Evolutionary conservation across 1,140 invertebrate species (phyloP), one percentile per base, ranked within the genome.

Genomic region (Microplitis demolitor): DNA sequence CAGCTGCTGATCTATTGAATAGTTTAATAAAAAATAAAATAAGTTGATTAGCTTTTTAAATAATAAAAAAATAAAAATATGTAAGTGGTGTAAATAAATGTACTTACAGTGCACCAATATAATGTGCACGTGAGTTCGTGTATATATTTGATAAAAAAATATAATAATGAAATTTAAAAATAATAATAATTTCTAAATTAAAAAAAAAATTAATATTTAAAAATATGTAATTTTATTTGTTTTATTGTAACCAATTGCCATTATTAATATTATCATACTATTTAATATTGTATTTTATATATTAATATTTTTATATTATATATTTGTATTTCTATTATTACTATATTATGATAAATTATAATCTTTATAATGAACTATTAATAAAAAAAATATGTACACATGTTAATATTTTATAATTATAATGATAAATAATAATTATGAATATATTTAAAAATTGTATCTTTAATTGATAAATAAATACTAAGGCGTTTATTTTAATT

Each of bases 41-140:
- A 9, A 45, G 11, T 3, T 45, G 6, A 45, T 45, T 6, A 45
- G 39, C 11, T 9, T 45, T 45, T 45, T 3, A 8, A 45, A 45
- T 9, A 45, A 39, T 39, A 39, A 39, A 8, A 39, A 39, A 39
- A 2, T 39, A 45, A 5, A 45, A 45, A 45, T 45, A 45, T 45
- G 82, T 81, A 79, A 85, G 84, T 87, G 84, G 83, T 87, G 86
- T 87, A 87, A 87, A 87, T 87, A 87, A 83, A 82, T 87, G 85
- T 87, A 87, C 85, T 86, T 87, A 87, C 86, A 86, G 85, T 87
- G 85, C 83, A 62, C 33, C 11, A 6, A 62, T 35, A 50, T 16
- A 69, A 64, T 5, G 39, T 45, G 39, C 80, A 83, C 85, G 82
- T 86, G 84, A 83, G 84, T 85, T 83, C 85, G 73, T 64, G 73